Percentiles rank a stretch among this genome's conserved stretches.
Evolutionary conservation across 2,113 vertebrate genomes (phyloP).

Genomic region (Elephas maximus): DNA sequence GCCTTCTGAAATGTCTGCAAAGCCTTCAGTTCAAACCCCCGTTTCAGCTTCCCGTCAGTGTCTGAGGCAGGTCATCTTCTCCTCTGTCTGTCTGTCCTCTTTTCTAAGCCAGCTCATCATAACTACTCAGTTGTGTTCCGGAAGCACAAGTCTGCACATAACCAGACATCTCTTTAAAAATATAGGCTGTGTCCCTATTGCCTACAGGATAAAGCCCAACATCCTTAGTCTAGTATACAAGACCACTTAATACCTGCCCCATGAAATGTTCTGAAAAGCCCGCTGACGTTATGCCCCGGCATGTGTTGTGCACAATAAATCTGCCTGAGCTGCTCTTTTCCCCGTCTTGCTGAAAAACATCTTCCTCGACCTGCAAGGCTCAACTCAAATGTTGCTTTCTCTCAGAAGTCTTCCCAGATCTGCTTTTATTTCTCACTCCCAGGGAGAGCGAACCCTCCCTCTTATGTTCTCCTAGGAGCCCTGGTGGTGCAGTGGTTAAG

Average conservation of each 20-base stretch:
- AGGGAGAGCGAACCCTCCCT: not conserved
- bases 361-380: not conserved
- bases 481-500: no score
- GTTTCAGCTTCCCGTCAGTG: not conserved
- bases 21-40: not conserved
- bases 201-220: not conserved
- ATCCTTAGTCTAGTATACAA: not conserved
- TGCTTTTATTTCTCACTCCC: not conserved
- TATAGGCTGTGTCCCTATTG: not conserved
- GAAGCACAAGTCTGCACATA: not conserved
- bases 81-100: not conserved
- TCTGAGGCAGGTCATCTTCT: not conserved
- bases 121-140: not conserved
- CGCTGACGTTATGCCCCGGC: not conserved
- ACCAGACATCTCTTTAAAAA: not conserved
- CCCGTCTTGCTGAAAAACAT: not conserved
- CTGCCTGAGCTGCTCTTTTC: not conserved
- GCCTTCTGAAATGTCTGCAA: not conserved
- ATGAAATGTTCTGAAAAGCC: not conserved
- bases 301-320: not conserved
- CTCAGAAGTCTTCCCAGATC: constrained; percentile 7
- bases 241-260: not conserved
- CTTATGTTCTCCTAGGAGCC: not conserved
- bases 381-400: constrained; percentile 11
- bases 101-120: not conserved